These are phyloP conservation scores for Mixornis gularis DNA, from an alignment of 2,113 vertebrate species.

Conservation along the genomic window DNA sequence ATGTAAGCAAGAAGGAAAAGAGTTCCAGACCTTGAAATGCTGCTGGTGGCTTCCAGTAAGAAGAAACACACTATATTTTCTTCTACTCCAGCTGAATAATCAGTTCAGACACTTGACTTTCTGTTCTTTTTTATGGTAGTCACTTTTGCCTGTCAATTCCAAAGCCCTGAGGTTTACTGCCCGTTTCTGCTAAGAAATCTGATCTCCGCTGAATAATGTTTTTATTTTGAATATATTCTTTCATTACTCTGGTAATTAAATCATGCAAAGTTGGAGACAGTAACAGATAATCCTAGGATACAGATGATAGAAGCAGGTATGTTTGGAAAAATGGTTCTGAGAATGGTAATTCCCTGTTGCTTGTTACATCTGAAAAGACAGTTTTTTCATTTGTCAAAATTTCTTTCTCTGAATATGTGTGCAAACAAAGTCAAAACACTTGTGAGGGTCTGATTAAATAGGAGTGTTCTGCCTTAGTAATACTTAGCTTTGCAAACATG, in stretches of 20 bases:
- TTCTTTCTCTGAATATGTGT: background rate
- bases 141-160: background rate
- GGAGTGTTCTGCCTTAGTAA: background rate
- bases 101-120: background rate
- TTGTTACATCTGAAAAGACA: background rate
- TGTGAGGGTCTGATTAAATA: background rate
- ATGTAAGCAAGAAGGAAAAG: background rate
- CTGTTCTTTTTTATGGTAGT: background rate
- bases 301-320: background rate
- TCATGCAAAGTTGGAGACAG: background rate
- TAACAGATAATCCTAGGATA: background rate
- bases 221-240: background rate
- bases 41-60: background rate
- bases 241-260: background rate
- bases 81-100: accelerated
- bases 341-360: background rate
- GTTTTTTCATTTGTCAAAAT: background rate
- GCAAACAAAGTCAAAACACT: background rate
- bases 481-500: background rate
- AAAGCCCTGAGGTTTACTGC: background rate
- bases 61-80: background rate
- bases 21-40: background rate
- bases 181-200: background rate
- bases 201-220: background rate
- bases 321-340: background rate